Percentiles rank a stretch among this genome's conserved stretches.
These are phyloP conservation scores for Hypomecis atomaria DNA, from an alignment of 2,888 invertebrate genomes.

Conservation along the genomic window DNA sequence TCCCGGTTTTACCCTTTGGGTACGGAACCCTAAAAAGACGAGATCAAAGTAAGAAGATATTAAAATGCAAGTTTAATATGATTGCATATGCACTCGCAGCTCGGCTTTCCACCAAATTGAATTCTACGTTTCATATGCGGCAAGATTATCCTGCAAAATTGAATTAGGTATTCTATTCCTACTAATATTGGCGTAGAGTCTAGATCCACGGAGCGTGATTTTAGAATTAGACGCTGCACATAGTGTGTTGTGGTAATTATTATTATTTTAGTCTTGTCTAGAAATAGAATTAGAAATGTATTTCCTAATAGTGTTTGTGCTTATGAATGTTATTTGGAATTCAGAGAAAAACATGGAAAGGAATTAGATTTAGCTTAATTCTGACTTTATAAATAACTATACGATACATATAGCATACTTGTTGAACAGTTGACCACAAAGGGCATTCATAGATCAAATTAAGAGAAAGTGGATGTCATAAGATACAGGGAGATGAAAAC, in stretches of 20 bases:
- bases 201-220: conserved; percentile 2
- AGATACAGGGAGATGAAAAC: too few relatives aligned
- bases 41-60: not conserved
- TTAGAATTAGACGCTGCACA: conserved; percentile 1
- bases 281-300: not conserved
- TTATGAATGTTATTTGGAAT: not conserved
- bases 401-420: not conserved
- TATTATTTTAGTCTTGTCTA: not conserved
- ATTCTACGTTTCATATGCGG: conserved; percentile 15
- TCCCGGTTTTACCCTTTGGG: too few relatives aligned
- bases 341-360: too few relatives aligned
- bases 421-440: too few relatives aligned
- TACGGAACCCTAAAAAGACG: too few relatives aligned
- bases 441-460: too few relatives aligned
- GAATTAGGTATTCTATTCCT: not conserved
- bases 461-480: too few relatives aligned
- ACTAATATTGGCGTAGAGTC: not conserved
- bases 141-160: conserved; percentile 11
- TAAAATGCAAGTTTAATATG: conserved; percentile 17
- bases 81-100: conserved; percentile 4
- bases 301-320: not conserved
- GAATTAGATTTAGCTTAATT: too few relatives aligned
- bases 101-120: conserved; percentile 2
- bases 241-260: not conserved
- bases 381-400: not conserved